Conservation (phyloP, 1,140 invertebrate genomes). For the Thaumatotibia leucotreta region DNA sequence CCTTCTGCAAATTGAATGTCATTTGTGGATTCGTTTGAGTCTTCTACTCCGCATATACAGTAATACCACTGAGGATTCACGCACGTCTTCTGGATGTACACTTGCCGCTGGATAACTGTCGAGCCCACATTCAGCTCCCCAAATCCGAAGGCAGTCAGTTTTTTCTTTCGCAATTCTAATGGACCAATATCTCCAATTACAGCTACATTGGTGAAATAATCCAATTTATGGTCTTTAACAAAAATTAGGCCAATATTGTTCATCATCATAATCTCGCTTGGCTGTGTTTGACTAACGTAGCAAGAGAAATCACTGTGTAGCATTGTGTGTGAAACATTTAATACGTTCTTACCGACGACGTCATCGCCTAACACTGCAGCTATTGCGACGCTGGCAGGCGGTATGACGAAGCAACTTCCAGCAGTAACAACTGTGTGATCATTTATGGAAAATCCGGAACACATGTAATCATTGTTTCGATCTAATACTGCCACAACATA, state of each 20-base stretch:
- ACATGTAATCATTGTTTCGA: constrained; percentile 32
- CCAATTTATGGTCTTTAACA: constrained; percentile 26
- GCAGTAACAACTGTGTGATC: constrained; percentile 43
- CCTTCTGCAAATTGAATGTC: constrained; percentile 44
- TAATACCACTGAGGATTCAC: constrained; percentile 54
- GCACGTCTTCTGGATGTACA: constrained; percentile 42
- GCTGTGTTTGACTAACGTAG: constrained; percentile 22
- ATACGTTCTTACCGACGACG: constrained; percentile 28
- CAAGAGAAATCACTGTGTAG: constrained; percentile 39
- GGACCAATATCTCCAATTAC: constrained; percentile 35
- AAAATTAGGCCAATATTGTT: constrained; percentile 51
- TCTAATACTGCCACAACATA: constrained; percentile 48
- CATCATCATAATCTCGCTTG: constrained; percentile 34
- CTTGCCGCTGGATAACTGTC: constrained; percentile 36
- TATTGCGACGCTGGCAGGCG: constrained; percentile 34
- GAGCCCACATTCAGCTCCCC: constrained; percentile 27
- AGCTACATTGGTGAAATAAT: constrained; percentile 28
- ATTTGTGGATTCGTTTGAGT: constrained; percentile 24
- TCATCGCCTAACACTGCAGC: constrained; percentile 30
- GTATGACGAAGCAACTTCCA: constrained; percentile 33
- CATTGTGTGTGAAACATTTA: constrained; percentile 30
- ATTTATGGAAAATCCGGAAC: constrained; percentile 41
- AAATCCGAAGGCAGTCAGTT: constrained; percentile 38
- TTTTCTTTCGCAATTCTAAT: constrained; percentile 37
- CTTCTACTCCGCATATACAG: constrained; percentile 52